phyloP scores from a whole-genome alignment of 2,113 vertebrate species.

The Hyaena hyaena region DNA sequence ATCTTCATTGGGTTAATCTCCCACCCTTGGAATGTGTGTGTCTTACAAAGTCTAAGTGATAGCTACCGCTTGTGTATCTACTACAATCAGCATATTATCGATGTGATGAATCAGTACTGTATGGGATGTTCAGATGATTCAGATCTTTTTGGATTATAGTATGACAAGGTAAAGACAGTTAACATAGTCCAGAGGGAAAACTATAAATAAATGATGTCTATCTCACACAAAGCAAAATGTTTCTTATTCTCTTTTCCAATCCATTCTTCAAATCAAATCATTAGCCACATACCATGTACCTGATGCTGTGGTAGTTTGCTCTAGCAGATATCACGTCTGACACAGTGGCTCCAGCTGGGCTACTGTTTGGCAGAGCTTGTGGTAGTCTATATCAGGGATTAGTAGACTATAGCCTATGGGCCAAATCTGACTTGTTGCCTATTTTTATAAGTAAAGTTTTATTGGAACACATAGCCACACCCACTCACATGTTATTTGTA shows the following conservation, averaged over 20 bases:
- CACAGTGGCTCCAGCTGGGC: not conserved
- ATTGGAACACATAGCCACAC: not conserved
- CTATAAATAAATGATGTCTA: not conserved
- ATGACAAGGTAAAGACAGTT: not conserved
- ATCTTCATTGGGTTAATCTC: not conserved
- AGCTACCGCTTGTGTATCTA: not conserved
- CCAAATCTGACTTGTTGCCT: not conserved
- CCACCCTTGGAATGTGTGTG: not conserved
- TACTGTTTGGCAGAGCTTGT: not conserved
- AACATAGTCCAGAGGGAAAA: not conserved
- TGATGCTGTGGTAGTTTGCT: not conserved
- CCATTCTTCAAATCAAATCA: not conserved
- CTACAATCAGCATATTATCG: not conserved
- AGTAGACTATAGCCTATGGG: not conserved
- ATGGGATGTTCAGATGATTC: not conserved
- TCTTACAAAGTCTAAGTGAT: not conserved
- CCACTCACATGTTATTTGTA: not conserved
- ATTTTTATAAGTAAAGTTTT: slow-evolving; percentile 1
- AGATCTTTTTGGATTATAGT: not conserved
- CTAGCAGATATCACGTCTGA: not conserved
- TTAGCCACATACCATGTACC: not conserved
- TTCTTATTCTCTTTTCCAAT: not conserved
- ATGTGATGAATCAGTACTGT: not conserved
- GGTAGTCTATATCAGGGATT: not conserved
- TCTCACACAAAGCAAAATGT: not conserved